Evolutionary conservation across 2,888 invertebrate genomes (phyloP).

Genomic region (Chydorus sphaericus): DNA sequence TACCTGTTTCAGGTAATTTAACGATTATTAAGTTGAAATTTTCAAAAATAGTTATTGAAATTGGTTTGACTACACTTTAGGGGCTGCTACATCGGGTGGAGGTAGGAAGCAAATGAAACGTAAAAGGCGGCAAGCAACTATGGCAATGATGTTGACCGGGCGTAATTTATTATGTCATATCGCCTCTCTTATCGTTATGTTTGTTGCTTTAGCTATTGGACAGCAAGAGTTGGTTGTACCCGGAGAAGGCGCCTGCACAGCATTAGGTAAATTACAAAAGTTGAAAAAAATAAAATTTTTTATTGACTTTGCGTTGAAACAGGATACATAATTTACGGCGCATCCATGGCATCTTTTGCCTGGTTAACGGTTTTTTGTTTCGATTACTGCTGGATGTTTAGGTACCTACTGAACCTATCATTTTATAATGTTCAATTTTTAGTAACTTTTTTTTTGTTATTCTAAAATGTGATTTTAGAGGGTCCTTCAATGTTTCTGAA

Average conservation of each 20-base stretch:
- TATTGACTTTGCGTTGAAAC: not conserved
- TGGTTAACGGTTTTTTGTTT: conserved; percentile 91
- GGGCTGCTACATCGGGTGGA: not conserved
- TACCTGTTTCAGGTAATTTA: conserved; percentile 12
- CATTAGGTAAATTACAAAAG: not conserved
- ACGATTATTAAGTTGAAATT: too few species aligned
- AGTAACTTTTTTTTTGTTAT: not conserved
- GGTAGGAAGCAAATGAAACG: not conserved
- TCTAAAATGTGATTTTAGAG: not conserved
- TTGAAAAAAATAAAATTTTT: not conserved
- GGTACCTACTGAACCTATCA: too few species aligned
- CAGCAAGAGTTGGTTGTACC: not conserved
- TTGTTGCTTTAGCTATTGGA: not conserved
- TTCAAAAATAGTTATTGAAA: too few species aligned
- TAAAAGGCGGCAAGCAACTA: not conserved
- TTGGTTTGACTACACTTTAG: not conserved
- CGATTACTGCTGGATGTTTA: conserved; percentile 87
- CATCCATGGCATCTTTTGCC: conserved; percentile 77
- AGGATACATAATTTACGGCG: conserved; percentile 74
- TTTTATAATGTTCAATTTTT: too few species aligned
- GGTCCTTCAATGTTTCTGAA: conserved; percentile 4
- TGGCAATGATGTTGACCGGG: conserved; percentile 9
- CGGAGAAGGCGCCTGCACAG: not conserved
- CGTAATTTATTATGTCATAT: conserved; percentile 10
- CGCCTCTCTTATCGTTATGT: not conserved